phyloP scores from a whole-genome alignment of 2,797 vertebrate species.

The Eospalax fontanierii region DNA sequence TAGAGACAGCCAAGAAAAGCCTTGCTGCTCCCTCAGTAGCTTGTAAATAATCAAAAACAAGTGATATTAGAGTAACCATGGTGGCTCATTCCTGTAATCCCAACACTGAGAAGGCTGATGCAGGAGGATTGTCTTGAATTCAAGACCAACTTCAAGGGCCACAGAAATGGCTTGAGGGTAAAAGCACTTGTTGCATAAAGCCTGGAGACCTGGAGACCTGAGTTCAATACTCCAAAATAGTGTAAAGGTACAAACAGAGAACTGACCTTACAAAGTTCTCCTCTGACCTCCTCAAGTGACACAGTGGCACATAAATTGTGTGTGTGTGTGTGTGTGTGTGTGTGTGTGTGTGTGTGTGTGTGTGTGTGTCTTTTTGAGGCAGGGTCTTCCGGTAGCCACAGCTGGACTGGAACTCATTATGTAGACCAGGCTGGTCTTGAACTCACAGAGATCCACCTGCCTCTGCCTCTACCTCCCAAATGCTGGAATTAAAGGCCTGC shows the following conservation, averaged over 20 bases:
- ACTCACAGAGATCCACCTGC: too few species aligned
- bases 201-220: not conserved
- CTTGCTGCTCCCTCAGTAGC: constrained; percentile 12
- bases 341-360: too few species aligned
- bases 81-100: not conserved
- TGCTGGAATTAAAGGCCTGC: too few species aligned
- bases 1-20: constrained; percentile 15
- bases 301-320: not conserved
- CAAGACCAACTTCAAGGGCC: not conserved
- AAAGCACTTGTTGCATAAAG: not conserved
- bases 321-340: too few species aligned
- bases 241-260: not conserved
- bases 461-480: too few species aligned
- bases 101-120: not conserved
- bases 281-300: not conserved
- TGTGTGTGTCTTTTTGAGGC: too few species aligned
- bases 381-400: too few species aligned
- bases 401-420: too few species aligned
- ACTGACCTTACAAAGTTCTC: not conserved
- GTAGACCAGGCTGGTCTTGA: too few species aligned
- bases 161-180: not conserved
- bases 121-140: not conserved
- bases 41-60: constrained; percentile 58
- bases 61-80: not conserved
- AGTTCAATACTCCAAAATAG: not conserved